Evolutionary conservation across 2,888 invertebrate genomes (phyloP).

Genomic region (Odontocerum albicorne): DNA sequence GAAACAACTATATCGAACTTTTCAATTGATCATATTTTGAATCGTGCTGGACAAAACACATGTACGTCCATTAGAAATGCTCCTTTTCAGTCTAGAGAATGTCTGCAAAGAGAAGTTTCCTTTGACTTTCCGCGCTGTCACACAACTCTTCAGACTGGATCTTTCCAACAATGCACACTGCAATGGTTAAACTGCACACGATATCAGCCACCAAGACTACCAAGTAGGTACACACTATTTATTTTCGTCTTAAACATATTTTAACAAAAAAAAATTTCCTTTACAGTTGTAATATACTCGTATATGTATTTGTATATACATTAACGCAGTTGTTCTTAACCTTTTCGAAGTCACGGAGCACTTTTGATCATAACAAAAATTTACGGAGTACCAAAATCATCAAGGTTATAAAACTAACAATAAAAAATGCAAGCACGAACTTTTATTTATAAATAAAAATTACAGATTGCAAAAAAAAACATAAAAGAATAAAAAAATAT

Average conservation of each 20-base stretch:
- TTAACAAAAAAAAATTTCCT: no score
- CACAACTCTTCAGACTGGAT: conserved; percentile 3
- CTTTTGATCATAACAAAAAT: no score
- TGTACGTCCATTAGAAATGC: conserved; percentile 11
- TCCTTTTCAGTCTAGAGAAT: background rate
- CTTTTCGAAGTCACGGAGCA: no score
- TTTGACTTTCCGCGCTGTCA: conserved; percentile 16
- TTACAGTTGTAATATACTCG: no score
- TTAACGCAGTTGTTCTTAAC: no score
- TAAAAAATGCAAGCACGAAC: no score
- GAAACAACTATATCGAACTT: conserved; percentile 46
- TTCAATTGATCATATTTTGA: conserved; percentile 63
- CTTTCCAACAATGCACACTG: conserved; percentile 39
- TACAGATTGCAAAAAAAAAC: no score
- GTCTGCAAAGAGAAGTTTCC: conserved; percentile 7
- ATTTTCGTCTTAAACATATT: background rate
- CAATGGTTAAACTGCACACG: conserved; percentile 71
- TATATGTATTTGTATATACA: no score
- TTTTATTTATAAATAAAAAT: no score
- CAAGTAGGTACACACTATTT: conserved; percentile 45
- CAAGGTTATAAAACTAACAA: no score
- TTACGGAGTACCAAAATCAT: no score
- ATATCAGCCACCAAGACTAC: conserved; percentile 70
- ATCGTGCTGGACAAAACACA: conserved; percentile 52
- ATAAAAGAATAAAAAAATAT: no score